Evolutionary conservation across 1,140 invertebrate species (phyloP).

Genomic region (Trinorchestia longiramus): DNA sequence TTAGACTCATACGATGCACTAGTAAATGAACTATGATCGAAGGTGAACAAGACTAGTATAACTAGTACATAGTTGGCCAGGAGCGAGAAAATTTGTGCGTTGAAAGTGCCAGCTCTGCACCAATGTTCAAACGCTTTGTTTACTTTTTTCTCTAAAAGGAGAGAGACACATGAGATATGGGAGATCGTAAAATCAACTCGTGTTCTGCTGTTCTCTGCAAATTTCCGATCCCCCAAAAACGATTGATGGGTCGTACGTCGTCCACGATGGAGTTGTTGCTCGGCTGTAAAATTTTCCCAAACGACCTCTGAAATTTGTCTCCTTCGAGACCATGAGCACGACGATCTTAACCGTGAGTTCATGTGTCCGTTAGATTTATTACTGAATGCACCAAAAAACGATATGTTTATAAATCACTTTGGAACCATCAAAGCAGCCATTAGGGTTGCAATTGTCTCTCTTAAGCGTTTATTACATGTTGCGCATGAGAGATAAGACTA

Average conservation of each 20-base stretch:
- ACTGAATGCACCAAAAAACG: constrained; percentile 19
- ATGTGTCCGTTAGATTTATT: constrained; percentile 45
- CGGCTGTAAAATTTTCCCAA: constrained; percentile 19
- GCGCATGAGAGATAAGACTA: not conserved
- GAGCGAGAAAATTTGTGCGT: not conserved
- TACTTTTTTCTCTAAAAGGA: not conserved
- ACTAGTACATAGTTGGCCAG: not conserved
- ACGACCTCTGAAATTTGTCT: constrained; percentile 38
- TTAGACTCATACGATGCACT: not conserved
- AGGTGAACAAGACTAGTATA: not conserved
- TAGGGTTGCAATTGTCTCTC: not conserved
- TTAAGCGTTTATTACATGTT: not conserved
- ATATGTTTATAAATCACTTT: constrained; percentile 38
- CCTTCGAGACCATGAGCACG: constrained; percentile 33
- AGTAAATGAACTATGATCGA: not conserved
- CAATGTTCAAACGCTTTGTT: not conserved
- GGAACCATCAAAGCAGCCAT: constrained; percentile 40
- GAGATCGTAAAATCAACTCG: not conserved
- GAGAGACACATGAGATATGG: not conserved
- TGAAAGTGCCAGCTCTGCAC: not conserved
- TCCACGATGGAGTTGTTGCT: constrained; percentile 49
- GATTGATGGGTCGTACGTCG: not conserved
- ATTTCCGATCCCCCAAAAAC: not conserved
- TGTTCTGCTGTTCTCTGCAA: not conserved
- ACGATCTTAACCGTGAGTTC: constrained; percentile 35